Base-by-base conservation (phyloP, 2,888 invertebrate species). In the Lissonota sp. region DNA sequence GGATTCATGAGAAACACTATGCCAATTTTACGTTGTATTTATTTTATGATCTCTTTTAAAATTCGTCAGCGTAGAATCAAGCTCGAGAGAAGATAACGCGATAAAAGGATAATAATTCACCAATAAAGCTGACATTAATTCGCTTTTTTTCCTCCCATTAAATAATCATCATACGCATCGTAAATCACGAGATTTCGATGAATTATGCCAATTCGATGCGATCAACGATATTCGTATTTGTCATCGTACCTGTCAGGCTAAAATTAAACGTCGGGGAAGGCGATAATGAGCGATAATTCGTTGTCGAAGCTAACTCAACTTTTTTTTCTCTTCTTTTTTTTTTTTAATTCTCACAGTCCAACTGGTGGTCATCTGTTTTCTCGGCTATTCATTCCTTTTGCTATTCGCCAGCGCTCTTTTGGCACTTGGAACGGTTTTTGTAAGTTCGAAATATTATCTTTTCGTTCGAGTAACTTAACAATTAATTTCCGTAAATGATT, bases 321-420 rank as follows among this genome's bases (percentile, higher is more conserved):
- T 26, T 62, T 74, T 60, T 42, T 39, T 67, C 42, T 57, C 40
- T 69, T 79, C 57, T 80, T 55, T 75, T 70, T 57, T 58, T 5
- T 58, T 58, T 39, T 39, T 58, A 10, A 39, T n/a, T 57, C 16
- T 57, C 57, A 8, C 85, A 91, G 92, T 86, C n/a, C 82, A 87
- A 80, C 80, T 86, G 39, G 84, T 90, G 5, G 79, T 91, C 80
- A 77, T 84, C 16, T 89, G 88, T 71, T 85, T 90, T 49, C 84
- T 91, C 26, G 67, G 88, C 64, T 91, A 90, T 82, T 86, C 89
- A 6, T 42, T 87, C 60, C 72, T 88, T 39, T 87, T 88, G 67
- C 84, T 92, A 12, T 14, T 89, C 39, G 89, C 88, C 63, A 91
- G 90, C 79, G 88, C 87, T n/a, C 86, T 89, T 71, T 85, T 92